These are phyloP conservation scores for Pogonomyrmex barbatus DNA, from an alignment of 1,140 invertebrate genomes.

Conservation along the genomic window DNA sequence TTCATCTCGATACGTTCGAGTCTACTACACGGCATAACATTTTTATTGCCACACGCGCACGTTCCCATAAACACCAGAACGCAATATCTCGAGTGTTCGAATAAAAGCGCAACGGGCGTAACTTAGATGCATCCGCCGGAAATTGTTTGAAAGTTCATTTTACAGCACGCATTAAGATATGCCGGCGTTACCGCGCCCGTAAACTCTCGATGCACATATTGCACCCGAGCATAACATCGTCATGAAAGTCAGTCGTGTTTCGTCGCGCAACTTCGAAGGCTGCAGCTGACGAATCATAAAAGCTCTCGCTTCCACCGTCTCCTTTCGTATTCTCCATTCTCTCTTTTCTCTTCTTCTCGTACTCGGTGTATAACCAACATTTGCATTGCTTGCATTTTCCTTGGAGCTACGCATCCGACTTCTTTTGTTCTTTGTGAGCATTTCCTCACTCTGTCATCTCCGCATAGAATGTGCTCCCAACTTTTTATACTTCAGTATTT, in stretches of 20 bases:
- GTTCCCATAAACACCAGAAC: conserved; percentile 49
- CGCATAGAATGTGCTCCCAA: not conserved
- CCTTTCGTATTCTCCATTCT: not conserved
- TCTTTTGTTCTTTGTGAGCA: conserved; percentile 13
- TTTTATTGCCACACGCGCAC: conserved; percentile 45
- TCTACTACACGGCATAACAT: conserved; percentile 32
- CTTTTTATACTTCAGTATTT: not conserved
- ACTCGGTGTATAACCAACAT: conserved; percentile 17
- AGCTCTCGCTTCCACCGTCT: conserved; percentile 39
- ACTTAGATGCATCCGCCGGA: conserved; percentile 31
- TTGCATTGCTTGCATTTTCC: conserved; percentile 52
- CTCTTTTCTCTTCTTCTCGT: conserved; percentile 8
- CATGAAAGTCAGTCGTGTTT: conserved; percentile 67
- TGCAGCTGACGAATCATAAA: conserved; percentile 72
- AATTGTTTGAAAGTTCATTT: conserved; percentile 67
- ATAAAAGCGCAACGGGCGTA: conserved; percentile 40
- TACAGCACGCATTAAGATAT: conserved; percentile 65
- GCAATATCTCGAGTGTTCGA: conserved; percentile 55
- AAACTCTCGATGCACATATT: conserved; percentile 73
- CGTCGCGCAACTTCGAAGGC: conserved; percentile 35
- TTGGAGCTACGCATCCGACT: conserved; percentile 13
- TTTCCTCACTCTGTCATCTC: not conserved
- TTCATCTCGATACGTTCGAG: conserved; percentile 19
- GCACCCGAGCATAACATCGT: conserved; percentile 60
- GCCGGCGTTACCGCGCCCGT: conserved; percentile 44